Evolutionary conservation across 2,797 vertebrate genomes (phyloP), one percentile per base, ranked within the genome.

Genomic region (Girardinus metallicus): DNA sequence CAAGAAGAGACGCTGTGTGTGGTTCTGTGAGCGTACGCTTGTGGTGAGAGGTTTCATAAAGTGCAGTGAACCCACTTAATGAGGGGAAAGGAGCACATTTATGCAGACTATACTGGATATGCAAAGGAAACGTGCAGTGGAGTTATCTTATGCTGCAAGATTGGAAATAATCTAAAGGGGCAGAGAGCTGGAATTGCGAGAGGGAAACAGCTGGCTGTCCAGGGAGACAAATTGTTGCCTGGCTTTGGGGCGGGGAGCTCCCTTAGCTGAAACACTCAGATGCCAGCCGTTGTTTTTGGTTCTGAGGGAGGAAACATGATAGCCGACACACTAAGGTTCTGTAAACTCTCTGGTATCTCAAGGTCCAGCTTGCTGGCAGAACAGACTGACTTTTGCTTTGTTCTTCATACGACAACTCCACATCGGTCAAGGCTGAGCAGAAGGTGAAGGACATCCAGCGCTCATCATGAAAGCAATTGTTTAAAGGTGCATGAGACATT

Each of bases 1-100:
- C 46, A 83, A 78, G 39, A 74, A 53, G 26, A 80, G 74, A 73
- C 71, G 43, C 62, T 29, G 80, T 73, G 75, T 72, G 47, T 77
- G 55, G 12, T 15, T 82, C 70, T 68, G 74, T 13, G 16, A n/a
- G 66, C 31, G 23, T 74, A 23, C 62, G 21, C 62, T 31, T n/a
- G 34, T 41, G 51, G 51, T 74, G 39, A 2, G 41, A 46, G 31
- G 57, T 76, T 46, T 16, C 3, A 43, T 44, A 71, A 71, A 71
- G 39, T 43, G 68, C 41, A 44, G 7, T 44, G 68, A n/a, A 29
- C 41, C 6, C 41, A 43, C 41, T 44, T 43, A 44, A 71, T 29
- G 68, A 46, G 41, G 43, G 68, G 68, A 46, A 71, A 44, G 23
- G 41, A 70, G 39, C 12, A n/a, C 10, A 41, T 44, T 70, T 70